Evolutionary conservation across 1,140 invertebrate genomes (phyloP).

Genomic region (Conus betulinus): DNA sequence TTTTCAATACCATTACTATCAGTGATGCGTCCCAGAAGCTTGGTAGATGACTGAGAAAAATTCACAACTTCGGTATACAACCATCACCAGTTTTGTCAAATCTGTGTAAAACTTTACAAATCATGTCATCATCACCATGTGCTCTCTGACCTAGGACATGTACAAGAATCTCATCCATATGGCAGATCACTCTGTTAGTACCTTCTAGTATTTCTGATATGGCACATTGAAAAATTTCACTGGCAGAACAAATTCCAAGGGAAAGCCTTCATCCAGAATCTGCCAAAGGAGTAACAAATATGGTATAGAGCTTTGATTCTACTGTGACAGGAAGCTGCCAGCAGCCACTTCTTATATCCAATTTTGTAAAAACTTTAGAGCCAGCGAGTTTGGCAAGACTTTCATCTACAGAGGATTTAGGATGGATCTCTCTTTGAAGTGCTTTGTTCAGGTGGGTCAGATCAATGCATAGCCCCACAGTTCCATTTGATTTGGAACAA

Average conservation of each 20-base stretch:
- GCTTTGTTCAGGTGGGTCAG: not conserved
- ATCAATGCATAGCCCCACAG: not conserved
- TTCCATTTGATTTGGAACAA: too few species aligned
- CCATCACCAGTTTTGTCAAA: constrained; percentile 46
- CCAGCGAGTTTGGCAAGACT: constrained; percentile 25
- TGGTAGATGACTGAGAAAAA: not conserved
- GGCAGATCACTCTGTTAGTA: constrained; percentile 22
- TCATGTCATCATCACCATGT: constrained; percentile 45
- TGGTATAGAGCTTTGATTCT: constrained; percentile 39
- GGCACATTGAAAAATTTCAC: constrained; percentile 47
- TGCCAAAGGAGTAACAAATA: constrained; percentile 69
- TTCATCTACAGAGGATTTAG: too few species aligned
- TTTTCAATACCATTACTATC: constrained; percentile 40
- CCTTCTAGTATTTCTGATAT: constrained; percentile 21
- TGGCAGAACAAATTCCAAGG: constrained; percentile 68
- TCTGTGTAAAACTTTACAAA: constrained; percentile 47
- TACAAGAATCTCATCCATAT: constrained; percentile 63
- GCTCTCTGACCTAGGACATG: constrained; percentile 45
- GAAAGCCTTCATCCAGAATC: constrained; percentile 71
- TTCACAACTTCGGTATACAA: constrained; percentile 56
- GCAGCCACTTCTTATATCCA: constrained; percentile 42
- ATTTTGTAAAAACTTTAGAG: constrained; percentile 67
- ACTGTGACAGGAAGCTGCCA: constrained; percentile 39
- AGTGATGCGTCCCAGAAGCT: constrained; percentile 32
- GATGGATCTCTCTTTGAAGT: too few species aligned